Base-by-base conservation (phyloP, 2,113 vertebrate species). In the Ochotona princeps region DNA sequence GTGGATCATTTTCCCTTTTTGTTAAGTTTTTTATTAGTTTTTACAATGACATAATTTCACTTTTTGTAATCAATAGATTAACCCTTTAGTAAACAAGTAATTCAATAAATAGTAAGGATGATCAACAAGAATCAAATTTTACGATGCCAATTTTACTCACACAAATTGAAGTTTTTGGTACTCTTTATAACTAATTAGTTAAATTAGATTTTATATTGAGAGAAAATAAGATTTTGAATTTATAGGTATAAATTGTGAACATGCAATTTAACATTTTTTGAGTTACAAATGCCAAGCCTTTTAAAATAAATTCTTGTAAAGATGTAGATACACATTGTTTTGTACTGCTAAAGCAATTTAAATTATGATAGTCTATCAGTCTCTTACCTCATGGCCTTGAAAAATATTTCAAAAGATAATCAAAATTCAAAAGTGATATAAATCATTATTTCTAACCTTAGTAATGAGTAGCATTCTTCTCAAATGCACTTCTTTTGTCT, bases 201-300 rank as follows among this genome's bases (percentile, higher is more conserved):
- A n/a, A 92, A 35, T 83, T 75, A 88, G 87, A 86, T 38, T 51
- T 65, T n/a, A 81, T 78, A 93, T 91, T 83, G 60, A 28, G 20
- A 87, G 35, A 85, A 94, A 92, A 1, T 17, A 83, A 63, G 94
- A 72, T 94, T 94, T 94, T 93, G 67, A 95, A 96, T 91, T 70
- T 83, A 95, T 87, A 57, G 78, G 69, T 44, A 75, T 75, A 70
- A 93, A 96, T 91, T 13, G 5, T 73, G 12, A 23, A 7, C 2
- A 38, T 69, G 67, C 47, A 81, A 47, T 61, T 66, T 75, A 82
- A 0, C 26, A 81, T 12, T 65, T 38, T 21, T 69, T 94, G 32
- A 25, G 67, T 49, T 61, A 70, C 23, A 78, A 54, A 47, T 72
- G 12, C 11, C 28, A 87, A 7, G 5, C 9, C 70, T 38, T 78